Base-by-base conservation (phyloP, 2,888 invertebrate genomes). In the Synergus laeviventris region DNA sequence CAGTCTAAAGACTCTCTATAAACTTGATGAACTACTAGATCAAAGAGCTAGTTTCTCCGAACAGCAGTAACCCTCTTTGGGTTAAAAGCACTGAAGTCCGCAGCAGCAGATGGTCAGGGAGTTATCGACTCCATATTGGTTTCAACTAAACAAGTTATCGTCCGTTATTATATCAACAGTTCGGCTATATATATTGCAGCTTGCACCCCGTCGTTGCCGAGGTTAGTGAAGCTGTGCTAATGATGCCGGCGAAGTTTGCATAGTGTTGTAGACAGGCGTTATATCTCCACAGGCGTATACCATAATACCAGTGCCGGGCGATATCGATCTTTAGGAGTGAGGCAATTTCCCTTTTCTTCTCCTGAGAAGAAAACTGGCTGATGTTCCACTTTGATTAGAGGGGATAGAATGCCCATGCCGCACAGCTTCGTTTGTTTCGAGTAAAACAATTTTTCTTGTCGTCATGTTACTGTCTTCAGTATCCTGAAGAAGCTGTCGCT, bases 91-190 rank as follows among this genome's bases (percentile, higher is more conserved):
- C 14, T 45, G 42, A 45, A 66, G 66, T 66, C 66, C 45, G 45
- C 66, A 42, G 42, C 39, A 66, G 87, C 88, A 88, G 86, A 86
- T 87, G 88, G 85, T 82, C 85, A 82, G 80, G 81, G 84, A 85
- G 86, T 88, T 89, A 89, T 89, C 88, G 88, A 87, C 84, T 87
- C 82, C 79, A 82, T 86, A 87, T 87, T 86, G 85, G 84, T 83
- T 83, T 82, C 84, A 84, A 84, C 87, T 85, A 85, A 87, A 86
- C 88, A 86, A 89, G 87, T 89, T 89, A 89, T 86, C 85, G 86
- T 86, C 82, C 82, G 84, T 87, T 87, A 88, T 88, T 87, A 86
- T 85, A 86, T 83, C 83, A 85, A 81, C 83, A 78, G 79, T 81
- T 78, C 79, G 79, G 78, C 59, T 75, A 75, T 77, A 77, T 21